A percentile compares a stretch with the other conserved stretches of the same genome.
Evolutionary conservation across 2,797 vertebrate species (phyloP).

Genomic region (Phataginus tricuspis): DNA sequence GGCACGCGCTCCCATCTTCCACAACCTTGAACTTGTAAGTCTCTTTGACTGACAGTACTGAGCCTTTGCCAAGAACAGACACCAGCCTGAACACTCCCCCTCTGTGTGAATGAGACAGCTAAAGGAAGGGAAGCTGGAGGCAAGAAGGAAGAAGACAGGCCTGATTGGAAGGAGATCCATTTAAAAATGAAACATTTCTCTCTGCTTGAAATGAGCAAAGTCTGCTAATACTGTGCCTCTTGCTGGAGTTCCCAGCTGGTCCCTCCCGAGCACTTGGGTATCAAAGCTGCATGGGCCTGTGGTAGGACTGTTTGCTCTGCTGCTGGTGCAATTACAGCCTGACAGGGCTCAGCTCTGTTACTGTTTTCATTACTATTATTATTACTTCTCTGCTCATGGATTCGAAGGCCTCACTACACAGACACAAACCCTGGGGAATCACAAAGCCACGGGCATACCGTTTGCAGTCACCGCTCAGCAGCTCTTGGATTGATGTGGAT

Average conservation of each 20-base stretch:
- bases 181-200: constrained; percentile 67
- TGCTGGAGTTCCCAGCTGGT: constrained; percentile 76
- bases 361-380: constrained; percentile 70
- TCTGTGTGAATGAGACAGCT: not conserved
- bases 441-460: constrained; percentile 70
- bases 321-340: constrained; percentile 73
- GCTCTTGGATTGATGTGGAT: constrained; percentile 70
- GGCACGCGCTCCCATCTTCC: not conserved
- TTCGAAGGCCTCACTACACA: constrained; percentile 71
- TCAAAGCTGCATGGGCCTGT: constrained; percentile 59
- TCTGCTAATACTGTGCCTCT: constrained; percentile 52
- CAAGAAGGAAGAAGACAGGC: constrained; percentile 12
- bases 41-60: not conserved
- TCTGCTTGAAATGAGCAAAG: constrained; percentile 61
- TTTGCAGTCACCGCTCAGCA: constrained; percentile 47
- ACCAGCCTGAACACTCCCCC: not conserved
- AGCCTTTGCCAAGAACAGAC: not conserved
- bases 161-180: constrained; percentile 10
- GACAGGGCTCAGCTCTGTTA: constrained; percentile 63
- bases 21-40: not conserved
- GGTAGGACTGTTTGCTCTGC: constrained; percentile 47
- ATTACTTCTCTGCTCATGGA: constrained; percentile 73
- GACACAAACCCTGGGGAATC: constrained; percentile 71
- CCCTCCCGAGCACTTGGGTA: constrained; percentile 67
- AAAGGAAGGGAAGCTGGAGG: not conserved